Conservation (phyloP, 2,113 vertebrate genomes). For the Cyprinodon brontotheroides region DNA sequence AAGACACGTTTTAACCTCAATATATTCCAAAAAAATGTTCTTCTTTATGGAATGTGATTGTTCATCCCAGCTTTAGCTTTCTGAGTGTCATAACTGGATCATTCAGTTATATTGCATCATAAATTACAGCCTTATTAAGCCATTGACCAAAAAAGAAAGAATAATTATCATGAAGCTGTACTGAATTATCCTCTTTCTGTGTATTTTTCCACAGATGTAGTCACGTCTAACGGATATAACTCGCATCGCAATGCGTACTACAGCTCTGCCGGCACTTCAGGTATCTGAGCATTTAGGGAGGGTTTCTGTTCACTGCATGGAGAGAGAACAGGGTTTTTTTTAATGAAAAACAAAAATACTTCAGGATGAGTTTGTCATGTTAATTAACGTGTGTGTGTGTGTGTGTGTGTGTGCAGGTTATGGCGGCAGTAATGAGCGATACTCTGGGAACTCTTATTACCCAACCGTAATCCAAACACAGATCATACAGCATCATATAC, state of each 20-base stretch:
- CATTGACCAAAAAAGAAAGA: too few relatives aligned
- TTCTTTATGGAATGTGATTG: background rate
- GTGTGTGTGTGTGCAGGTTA: constrained; percentile 52
- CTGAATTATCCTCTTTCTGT: background rate
- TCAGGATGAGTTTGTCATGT: too few relatives aligned
- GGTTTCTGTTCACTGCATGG: too few relatives aligned
- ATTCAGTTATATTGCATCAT: background rate
- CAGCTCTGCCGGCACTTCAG: constrained; percentile 75
- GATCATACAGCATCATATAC: constrained; percentile 32
- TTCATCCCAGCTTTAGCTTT: background rate
- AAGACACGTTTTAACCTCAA: too few relatives aligned
- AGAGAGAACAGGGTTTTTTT: too few relatives aligned
- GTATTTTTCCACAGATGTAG: constrained; percentile 62
- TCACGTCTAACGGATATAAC: constrained; percentile 53
- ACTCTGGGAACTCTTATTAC: constrained; percentile 5
- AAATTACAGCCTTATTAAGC: background rate
- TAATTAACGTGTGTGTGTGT: background rate
- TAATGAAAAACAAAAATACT: too few relatives aligned
- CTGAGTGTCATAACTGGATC: background rate
- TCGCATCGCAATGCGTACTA: constrained; percentile 33
- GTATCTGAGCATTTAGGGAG: constrained; percentile 45
- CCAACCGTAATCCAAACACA: constrained; percentile 61
- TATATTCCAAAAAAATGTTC: too few relatives aligned
- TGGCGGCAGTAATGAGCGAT: constrained; percentile 20
- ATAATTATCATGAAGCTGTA: background rate